These are phyloP conservation scores for Chrysomela aeneicollis DNA, from an alignment of 2,888 invertebrate species.

Conservation along the genomic window DNA sequence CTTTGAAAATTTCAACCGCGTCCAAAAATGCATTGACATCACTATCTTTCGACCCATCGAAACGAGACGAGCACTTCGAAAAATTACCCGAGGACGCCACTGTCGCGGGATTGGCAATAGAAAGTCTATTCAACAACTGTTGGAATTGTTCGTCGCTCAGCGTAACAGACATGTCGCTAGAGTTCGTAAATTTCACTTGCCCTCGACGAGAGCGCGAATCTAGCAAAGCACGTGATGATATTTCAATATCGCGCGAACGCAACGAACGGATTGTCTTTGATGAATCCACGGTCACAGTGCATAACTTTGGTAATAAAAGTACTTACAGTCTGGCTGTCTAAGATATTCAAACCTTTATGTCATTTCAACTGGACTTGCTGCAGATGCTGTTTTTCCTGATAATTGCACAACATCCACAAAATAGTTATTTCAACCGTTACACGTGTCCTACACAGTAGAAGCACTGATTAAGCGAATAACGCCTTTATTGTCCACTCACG, in stretches of 20 bases:
- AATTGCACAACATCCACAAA: conserved; percentile 2
- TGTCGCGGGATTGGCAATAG: conserved; percentile 4
- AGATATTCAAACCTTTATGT: conserved; percentile 4
- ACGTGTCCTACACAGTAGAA: neutral
- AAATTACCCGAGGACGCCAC: conserved; percentile 22
- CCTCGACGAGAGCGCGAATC: conserved; percentile 7
- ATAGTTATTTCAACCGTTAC: neutral
- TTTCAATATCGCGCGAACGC: too few species aligned
- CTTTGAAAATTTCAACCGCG: conserved; percentile 38
- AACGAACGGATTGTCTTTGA: too few species aligned
- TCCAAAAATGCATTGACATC: conserved; percentile 42
- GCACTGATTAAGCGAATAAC: conserved; percentile 3
- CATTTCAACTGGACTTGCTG: conserved; percentile 1
- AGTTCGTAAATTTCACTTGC: conserved; percentile 5
- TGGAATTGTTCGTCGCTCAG: conserved; percentile 16
- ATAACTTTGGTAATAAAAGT: neutral
- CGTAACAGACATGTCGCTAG: conserved; percentile 1
- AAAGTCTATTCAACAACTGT: conserved; percentile 7
- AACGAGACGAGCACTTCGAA: conserved; percentile 32
- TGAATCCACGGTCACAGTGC: conserved; percentile 5
- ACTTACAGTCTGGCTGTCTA: conserved; percentile 4
- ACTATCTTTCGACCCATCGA: conserved; percentile 23
- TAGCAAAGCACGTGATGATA: neutral
- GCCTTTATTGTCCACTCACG: conserved; percentile 4
- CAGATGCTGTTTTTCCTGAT: conserved; percentile 1